Evolutionary conservation across 2,888 invertebrate genomes (phyloP).

Genomic region (Harpalus rubripes): DNA sequence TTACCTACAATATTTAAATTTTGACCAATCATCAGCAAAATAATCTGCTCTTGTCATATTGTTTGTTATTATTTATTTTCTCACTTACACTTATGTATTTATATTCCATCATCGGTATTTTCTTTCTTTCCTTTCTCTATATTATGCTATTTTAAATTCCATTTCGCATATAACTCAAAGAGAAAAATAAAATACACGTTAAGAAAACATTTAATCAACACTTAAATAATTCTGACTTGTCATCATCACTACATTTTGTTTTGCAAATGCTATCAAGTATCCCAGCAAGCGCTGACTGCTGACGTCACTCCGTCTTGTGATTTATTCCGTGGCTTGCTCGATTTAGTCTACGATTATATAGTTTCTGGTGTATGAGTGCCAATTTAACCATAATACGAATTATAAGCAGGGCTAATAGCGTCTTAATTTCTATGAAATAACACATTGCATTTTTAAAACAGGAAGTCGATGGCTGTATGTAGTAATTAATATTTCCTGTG

Average conservation of each 20-base stretch:
- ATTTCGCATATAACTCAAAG: not conserved
- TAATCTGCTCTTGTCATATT: not conserved
- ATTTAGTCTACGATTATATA: constrained; percentile 32
- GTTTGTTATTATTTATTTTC: not conserved
- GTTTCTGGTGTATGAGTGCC: constrained; percentile 47
- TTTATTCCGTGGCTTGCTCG: constrained; percentile 25
- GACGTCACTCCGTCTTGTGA: constrained; percentile 36
- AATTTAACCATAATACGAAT: constrained; percentile 52
- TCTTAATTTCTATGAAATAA: constrained; percentile 54
- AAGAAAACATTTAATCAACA: constrained; percentile 37
- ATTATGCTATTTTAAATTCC: not conserved
- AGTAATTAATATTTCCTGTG: constrained; percentile 50
- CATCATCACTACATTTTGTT: not conserved
- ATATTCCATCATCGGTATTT: not conserved
- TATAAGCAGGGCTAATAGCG: constrained; percentile 37
- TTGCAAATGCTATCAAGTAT: constrained; percentile 7
- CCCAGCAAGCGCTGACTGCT: constrained; percentile 7
- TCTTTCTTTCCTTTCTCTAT: not conserved
- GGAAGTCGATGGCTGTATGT: constrained; percentile 29
- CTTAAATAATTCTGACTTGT: constrained; percentile 4
- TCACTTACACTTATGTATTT: not conserved
- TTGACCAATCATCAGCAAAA: not conserved
- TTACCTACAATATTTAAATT: no score
- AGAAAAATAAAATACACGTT: not conserved
- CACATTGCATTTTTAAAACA: constrained; percentile 54